Evolutionary conservation across 1,140 invertebrate genomes (phyloP).

Genomic region (Ganaspis sp.): DNA sequence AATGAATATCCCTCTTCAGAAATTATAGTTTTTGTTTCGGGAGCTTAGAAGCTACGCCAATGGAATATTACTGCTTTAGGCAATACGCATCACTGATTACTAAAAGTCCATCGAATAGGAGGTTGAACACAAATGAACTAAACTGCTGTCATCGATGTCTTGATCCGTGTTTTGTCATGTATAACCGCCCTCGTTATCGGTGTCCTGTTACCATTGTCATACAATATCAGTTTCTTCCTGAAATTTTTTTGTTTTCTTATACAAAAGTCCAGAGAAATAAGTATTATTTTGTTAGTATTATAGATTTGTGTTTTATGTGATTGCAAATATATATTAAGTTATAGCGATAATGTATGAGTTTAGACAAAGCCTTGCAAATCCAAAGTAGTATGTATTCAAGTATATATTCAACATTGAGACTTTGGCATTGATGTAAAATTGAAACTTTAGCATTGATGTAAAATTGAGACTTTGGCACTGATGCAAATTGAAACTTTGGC

Average conservation of each 20-base stretch:
- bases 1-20: too few relatives aligned
- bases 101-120: constrained; percentile 24
- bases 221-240: constrained; percentile 7
- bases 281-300: not conserved
- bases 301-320: not conserved
- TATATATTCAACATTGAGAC: too few relatives aligned
- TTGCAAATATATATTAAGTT: too few relatives aligned
- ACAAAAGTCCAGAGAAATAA: not conserved
- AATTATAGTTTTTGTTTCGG: not conserved
- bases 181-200: constrained; percentile 6
- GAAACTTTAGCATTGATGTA: too few relatives aligned
- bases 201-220: constrained; percentile 25
- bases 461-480: too few relatives aligned
- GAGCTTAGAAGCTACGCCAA: not conserved
- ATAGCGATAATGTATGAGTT: too few relatives aligned
- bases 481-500: too few relatives aligned
- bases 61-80: constrained; percentile 34
- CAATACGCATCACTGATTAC: constrained; percentile 47
- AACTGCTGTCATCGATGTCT: constrained; percentile 27
- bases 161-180: not conserved
- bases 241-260: not conserved
- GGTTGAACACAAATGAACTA: constrained; percentile 23
- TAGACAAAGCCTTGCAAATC: too few relatives aligned
- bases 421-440: too few relatives aligned
- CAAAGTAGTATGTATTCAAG: too few relatives aligned